These are phyloP conservation scores for Siderastrea radians DNA, from an alignment of 92 coral and sea anemone genomes.

Conservation along the genomic window DNA sequence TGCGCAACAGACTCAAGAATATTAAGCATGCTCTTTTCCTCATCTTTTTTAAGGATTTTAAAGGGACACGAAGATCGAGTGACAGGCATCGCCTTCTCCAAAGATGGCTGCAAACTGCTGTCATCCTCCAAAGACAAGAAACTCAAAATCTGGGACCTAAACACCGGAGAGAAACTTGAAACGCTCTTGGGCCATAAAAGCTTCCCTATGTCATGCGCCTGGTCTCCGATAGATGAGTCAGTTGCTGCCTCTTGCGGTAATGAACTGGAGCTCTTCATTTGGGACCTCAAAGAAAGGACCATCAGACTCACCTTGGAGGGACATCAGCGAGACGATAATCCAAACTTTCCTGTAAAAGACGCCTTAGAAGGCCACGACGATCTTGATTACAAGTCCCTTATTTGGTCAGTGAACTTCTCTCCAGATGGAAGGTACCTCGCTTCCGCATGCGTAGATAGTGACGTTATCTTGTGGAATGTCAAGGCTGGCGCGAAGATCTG, in stretches of 20 bases:
- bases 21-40: neutral
- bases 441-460: conserved; percentile 65
- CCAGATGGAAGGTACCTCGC: conserved; percentile 69
- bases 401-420: conserved; percentile 75
- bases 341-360: conserved; percentile 70
- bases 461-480: conserved; percentile 74
- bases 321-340: conserved; percentile 63
- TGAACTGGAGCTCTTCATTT: conserved; percentile 67
- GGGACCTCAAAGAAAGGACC: conserved; percentile 48
- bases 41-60: conserved; percentile 22
- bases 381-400: conserved; percentile 60
- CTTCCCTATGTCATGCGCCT: conserved; percentile 63
- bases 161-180: conserved; percentile 34
- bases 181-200: conserved; percentile 63
- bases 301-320: conserved; percentile 47
- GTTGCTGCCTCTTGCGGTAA: conserved; percentile 71
- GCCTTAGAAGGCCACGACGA: conserved; percentile 43
- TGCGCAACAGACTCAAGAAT: too few relatives aligned
- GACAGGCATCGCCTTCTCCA: conserved; percentile 64
- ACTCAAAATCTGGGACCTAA: conserved; percentile 59
- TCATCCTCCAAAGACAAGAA: conserved; percentile 64
- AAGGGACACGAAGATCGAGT: conserved; percentile 69
- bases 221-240: conserved; percentile 63
- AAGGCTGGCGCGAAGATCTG: conserved; percentile 47
- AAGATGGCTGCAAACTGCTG: conserved; percentile 55